These are phyloP conservation scores for Miltochrista miniata DNA, from an alignment of 2,888 invertebrate species.

Conservation along the genomic window DNA sequence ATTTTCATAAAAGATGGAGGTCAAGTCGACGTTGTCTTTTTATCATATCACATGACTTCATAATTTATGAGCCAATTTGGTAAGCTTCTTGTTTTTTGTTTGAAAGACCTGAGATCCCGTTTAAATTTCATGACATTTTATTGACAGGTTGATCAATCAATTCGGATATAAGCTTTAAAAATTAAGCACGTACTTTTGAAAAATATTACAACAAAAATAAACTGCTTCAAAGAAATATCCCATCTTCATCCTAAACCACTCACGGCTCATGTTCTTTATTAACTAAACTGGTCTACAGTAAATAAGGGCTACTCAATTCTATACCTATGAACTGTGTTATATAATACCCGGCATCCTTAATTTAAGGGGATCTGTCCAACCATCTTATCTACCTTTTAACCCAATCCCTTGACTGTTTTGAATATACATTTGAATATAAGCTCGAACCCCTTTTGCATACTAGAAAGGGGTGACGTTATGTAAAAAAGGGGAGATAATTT, in stretches of 20 bases:
- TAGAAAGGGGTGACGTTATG: conserved; percentile 13
- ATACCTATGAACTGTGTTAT: neutral
- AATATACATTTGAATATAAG: conserved; percentile 7
- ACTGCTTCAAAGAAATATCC: too few species aligned
- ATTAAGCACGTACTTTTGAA: too few species aligned
- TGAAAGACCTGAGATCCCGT: too few species aligned
- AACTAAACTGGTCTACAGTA: neutral
- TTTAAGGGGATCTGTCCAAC: neutral
- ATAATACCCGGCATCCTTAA: neutral
- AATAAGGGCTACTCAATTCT: neutral
- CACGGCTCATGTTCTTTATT: too few species aligned
- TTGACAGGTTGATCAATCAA: too few species aligned
- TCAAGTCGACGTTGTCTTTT: neutral
- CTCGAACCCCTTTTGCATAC: conserved; percentile 13
- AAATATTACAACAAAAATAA: too few species aligned
- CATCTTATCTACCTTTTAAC: neutral
- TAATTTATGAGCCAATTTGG: too few species aligned
- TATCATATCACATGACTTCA: neutral
- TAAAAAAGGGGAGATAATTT: conserved; percentile 12
- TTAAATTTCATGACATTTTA: too few species aligned
- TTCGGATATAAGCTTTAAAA: too few species aligned
- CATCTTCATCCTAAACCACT: too few species aligned
- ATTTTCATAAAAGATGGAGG: neutral
- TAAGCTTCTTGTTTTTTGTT: too few species aligned
- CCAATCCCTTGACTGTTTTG: conserved; percentile 13